Percentiles rank a stretch among this genome's conserved stretches.
Evolutionary conservation across 2,113 vertebrate species (phyloP).

Genomic region (Agapornis roseicollis): DNA sequence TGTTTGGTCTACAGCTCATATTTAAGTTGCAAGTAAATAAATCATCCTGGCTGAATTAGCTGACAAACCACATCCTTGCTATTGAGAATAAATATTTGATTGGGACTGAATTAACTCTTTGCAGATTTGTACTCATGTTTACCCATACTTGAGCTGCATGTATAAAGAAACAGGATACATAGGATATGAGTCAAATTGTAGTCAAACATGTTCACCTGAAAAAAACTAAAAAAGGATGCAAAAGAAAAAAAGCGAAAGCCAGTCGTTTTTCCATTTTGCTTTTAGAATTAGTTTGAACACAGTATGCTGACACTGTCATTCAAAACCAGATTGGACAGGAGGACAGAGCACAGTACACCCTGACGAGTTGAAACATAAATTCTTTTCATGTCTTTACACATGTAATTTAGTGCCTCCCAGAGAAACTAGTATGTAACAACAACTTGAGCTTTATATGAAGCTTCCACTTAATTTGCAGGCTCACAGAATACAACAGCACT

Average conservation of each 20-base stretch:
- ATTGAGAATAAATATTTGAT: conserved; percentile 43
- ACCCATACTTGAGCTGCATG: neutral
- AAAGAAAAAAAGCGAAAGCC: neutral
- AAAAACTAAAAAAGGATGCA: neutral
- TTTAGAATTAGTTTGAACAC: neutral
- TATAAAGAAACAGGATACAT: neutral
- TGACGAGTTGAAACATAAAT: neutral
- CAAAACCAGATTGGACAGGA: neutral
- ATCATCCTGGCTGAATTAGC: conserved; percentile 42
- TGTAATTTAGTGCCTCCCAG: neutral
- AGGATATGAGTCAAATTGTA: neutral
- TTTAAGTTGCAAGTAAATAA: conserved; percentile 59
- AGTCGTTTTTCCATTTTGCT: neutral
- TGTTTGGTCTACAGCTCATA: conserved; percentile 61
- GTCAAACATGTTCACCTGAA: neutral
- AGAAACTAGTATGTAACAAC: neutral
- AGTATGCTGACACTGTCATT: neutral
- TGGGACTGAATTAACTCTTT: conserved; percentile 14
- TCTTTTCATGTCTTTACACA: neutral
- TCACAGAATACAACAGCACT: neutral
- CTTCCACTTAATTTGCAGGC: neutral
- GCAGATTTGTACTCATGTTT: neutral
- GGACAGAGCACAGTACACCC: neutral
- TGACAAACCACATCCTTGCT: neutral
- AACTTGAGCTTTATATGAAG: neutral